phyloP scores from a whole-genome alignment of 2,888 invertebrate species.

The Cistogaster globosa region DNA sequence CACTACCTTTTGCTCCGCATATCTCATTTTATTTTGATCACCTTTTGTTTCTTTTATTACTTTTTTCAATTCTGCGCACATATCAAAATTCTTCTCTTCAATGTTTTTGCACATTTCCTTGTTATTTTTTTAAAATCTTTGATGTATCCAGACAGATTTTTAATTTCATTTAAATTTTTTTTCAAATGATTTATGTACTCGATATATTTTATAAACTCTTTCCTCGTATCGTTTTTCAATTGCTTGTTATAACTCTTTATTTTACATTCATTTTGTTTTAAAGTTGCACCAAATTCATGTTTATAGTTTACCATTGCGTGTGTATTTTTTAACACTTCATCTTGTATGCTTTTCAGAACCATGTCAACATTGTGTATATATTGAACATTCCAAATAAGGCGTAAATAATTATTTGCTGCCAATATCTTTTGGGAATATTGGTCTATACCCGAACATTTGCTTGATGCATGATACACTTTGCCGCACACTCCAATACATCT shows the following conservation, averaged over 20 bases:
- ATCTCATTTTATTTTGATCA: neutral
- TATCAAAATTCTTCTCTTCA: neutral
- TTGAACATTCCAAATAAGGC: too few relatives aligned
- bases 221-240: slow-evolving; percentile 5
- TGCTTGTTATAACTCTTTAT: neutral
- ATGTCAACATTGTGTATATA: too few relatives aligned
- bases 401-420: too few relatives aligned
- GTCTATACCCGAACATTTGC: too few relatives aligned
- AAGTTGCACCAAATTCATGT: neutral
- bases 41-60: neutral
- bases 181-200: neutral
- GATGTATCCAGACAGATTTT: neutral
- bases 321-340: neutral
- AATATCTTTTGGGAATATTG: too few relatives aligned
- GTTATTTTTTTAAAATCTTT: slow-evolving; percentile 1
- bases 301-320: neutral
- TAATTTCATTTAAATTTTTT: neutral
- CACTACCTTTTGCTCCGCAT: neutral
- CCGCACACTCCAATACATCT: neutral
- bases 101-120: neutral
- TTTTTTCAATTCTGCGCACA: slow-evolving; percentile 17
- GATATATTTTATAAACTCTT: neutral
- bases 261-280: slow-evolving; percentile 3
- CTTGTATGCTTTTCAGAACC: neutral
- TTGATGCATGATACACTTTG: too few relatives aligned